Conservation (phyloP, 2,113 vertebrate genomes). For the Manacus vitellinus region DNA sequence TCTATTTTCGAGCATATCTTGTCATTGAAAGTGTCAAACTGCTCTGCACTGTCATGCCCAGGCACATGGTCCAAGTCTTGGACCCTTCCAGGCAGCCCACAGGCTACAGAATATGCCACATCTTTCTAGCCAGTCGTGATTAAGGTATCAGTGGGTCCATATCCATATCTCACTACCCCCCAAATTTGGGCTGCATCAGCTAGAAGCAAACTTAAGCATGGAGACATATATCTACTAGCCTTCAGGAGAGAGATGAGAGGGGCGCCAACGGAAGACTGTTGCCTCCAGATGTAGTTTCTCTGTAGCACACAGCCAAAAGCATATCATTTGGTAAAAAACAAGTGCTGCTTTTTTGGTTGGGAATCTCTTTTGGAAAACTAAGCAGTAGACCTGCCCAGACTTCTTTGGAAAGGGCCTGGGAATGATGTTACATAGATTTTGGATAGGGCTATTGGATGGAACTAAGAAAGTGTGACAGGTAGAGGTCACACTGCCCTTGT, state of each 20-base stretch:
- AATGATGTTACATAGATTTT: background rate
- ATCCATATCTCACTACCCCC: background rate
- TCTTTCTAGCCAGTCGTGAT: background rate
- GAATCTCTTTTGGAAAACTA: background rate
- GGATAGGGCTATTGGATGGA: background rate
- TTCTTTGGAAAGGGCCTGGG: background rate
- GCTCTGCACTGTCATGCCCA: background rate
- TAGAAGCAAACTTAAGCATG: background rate
- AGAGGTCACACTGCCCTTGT: background rate
- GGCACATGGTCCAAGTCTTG: rapidly evolving
- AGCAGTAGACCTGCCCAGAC: background rate
- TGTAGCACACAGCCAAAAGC: background rate
- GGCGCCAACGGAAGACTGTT: background rate
- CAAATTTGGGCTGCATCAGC: rapidly evolving
- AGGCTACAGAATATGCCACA: background rate
- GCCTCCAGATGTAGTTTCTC: background rate
- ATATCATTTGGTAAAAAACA: background rate
- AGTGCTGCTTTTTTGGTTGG: background rate
- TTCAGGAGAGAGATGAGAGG: background rate
- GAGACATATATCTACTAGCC: background rate
- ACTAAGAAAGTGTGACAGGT: background rate
- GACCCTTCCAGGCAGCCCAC: background rate
- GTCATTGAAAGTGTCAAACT: background rate
- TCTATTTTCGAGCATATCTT: background rate
- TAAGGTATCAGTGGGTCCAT: background rate